Evolutionary conservation across 2,888 invertebrate species (phyloP).

Genomic region (Thelaira solivaga): DNA sequence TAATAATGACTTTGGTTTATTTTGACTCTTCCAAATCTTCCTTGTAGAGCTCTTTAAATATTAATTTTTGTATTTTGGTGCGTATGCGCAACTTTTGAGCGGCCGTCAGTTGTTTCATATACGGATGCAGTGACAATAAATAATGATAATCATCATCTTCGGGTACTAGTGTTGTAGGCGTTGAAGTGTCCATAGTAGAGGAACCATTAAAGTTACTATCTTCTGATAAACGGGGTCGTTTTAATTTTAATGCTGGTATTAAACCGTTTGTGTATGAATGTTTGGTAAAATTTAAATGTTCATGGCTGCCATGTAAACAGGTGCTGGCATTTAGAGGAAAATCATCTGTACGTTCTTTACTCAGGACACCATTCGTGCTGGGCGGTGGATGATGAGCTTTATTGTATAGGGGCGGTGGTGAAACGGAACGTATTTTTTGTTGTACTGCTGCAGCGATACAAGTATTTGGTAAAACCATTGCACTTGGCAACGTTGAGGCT

Average conservation of each 20-base stretch:
- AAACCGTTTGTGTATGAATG: conserved; percentile 73
- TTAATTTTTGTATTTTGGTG: conserved; percentile 77
- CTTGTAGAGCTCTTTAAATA: conserved; percentile 77
- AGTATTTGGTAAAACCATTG: conserved; percentile 59
- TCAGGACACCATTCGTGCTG: conserved; percentile 63
- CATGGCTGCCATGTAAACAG: conserved; percentile 66
- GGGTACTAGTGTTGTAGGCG: conserved; percentile 69
- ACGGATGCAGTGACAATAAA: conserved; percentile 76
- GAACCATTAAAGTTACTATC: conserved; percentile 76
- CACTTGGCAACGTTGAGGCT: conserved; percentile 48
- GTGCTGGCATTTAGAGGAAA: conserved; percentile 61
- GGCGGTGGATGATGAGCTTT: conserved; percentile 73
- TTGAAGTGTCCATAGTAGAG: conserved; percentile 73
- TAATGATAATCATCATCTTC: conserved; percentile 77
- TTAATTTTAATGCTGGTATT: conserved; percentile 74
- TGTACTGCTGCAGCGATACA: conserved; percentile 29
- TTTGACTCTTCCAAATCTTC: conserved; percentile 76
- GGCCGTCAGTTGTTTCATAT: conserved; percentile 75
- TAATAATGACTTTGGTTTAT: conserved; percentile 65
- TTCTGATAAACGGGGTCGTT: conserved; percentile 74
- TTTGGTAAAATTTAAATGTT: conserved; percentile 73
- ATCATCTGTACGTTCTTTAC: conserved; percentile 69
- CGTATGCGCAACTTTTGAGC: conserved; percentile 76
- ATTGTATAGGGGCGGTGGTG: conserved; percentile 73
- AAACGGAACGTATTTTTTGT: conserved; percentile 70